Conservation (phyloP, 2,888 invertebrate genomes). For the Andrena bicolor region DNA sequence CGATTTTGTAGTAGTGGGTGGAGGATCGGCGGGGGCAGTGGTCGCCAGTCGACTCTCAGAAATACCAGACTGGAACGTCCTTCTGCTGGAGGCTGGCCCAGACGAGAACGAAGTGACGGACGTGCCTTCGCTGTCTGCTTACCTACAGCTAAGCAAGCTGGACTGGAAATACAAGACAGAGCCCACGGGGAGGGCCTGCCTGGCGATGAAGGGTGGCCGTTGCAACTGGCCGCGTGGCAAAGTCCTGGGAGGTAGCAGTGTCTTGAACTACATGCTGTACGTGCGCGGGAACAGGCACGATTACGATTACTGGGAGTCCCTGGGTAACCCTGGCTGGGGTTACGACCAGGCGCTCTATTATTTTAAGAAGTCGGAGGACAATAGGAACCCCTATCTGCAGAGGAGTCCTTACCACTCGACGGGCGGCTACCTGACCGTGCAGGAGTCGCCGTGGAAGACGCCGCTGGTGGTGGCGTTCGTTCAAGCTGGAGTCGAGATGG, state of each 20-base stretch:
- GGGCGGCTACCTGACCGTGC: conserved; percentile 92
- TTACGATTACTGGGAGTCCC: conserved; percentile 94
- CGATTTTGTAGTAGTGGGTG: conserved; percentile 94
- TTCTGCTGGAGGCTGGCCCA: conserved; percentile 94
- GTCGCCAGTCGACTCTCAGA: conserved; percentile 93
- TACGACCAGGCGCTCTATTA: conserved; percentile 94
- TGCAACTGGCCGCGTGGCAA: conserved; percentile 97
- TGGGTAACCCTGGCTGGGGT: conserved; percentile 96
- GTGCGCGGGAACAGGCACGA: conserved; percentile 93
- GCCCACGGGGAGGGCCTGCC: conserved; percentile 92
- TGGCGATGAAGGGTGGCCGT: conserved; percentile 92
- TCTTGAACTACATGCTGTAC: conserved; percentile 96
- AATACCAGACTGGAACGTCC: conserved; percentile 90
- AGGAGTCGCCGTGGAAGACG: conserved; percentile 94
- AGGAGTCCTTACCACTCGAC: conserved; percentile 89
- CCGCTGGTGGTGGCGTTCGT: conserved; percentile 93
- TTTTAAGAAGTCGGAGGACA: conserved; percentile 96
- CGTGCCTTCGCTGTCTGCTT: conserved; percentile 94
- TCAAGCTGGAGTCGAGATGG: conserved; percentile 92
- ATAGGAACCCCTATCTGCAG: conserved; percentile 93
- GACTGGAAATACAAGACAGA: conserved; percentile 97
- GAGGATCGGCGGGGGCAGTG: conserved; percentile 96
- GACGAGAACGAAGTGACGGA: conserved; percentile 96
- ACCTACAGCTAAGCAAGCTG: conserved; percentile 93
- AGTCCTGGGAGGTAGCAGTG: conserved; percentile 95